These are phyloP conservation scores for Chamaea fasciata DNA, from an alignment of 2,113 vertebrate genomes.

Conservation along the genomic window DNA sequence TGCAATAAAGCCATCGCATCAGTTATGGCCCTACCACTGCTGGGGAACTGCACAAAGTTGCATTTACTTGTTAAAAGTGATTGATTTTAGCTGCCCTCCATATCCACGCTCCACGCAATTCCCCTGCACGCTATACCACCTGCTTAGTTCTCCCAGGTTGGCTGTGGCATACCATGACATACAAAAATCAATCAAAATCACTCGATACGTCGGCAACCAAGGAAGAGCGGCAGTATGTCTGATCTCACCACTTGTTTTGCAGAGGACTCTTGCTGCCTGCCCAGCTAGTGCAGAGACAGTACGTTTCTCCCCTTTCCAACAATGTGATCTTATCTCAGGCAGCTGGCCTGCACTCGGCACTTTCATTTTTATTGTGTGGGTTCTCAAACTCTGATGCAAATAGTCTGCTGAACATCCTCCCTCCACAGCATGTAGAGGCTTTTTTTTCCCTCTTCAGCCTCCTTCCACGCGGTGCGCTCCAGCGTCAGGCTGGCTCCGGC, in stretches of 20 bases:
- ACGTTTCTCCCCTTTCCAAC: conserved; percentile 27
- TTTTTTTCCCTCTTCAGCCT: background rate
- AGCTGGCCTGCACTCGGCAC: background rate
- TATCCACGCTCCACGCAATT: background rate
- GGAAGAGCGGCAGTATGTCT: background rate
- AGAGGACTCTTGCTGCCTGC: background rate
- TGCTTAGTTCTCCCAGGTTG: conserved; percentile 1
- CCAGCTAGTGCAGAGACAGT: background rate
- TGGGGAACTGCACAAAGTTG: background rate
- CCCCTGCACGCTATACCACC: background rate
- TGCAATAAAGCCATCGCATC: conserved; percentile 31
- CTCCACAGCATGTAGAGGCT: background rate
- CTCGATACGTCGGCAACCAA: background rate
- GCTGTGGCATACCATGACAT: background rate
- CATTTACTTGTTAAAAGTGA: conserved; percentile 28
- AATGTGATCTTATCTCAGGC: conserved; percentile 50
- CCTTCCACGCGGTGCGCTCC: background rate
- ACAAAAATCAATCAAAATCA: conserved; percentile 6
- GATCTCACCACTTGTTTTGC: background rate
- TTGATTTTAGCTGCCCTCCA: background rate
- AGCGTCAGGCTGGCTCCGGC: conserved; percentile 54
- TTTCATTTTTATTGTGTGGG: conserved; percentile 46
- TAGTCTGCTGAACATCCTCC: conserved; percentile 56
- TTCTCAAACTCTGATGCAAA: conserved; percentile 26
- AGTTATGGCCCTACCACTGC: background rate